A percentile compares a stretch with the other conserved stretches of the same genome.
Conservation (phyloP, 2,888 invertebrate genomes). For the Euphydryas editha region DNA sequence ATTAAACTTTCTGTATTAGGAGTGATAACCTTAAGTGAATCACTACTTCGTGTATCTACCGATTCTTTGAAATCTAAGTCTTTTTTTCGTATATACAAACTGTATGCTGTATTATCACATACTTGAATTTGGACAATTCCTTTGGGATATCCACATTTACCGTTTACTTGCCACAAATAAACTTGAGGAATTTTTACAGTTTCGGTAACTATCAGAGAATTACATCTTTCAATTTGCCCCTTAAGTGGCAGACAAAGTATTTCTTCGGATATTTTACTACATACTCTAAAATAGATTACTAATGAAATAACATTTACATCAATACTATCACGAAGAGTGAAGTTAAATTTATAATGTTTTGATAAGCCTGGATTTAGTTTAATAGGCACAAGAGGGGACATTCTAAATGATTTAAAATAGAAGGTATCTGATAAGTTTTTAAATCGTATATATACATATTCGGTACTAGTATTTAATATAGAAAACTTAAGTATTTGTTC, state of each 20-base stretch:
- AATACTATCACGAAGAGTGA: constrained; percentile 50
- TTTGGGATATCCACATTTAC: constrained; percentile 52
- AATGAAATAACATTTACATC: constrained; percentile 47
- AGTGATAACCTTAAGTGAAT: constrained; percentile 49
- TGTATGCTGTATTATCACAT: constrained; percentile 53
- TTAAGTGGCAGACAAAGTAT: constrained; percentile 59
- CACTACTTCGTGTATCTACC: constrained; percentile 28
- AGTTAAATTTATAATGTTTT: constrained; percentile 54
- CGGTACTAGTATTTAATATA: constrained; percentile 55
- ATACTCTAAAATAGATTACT: constrained; percentile 60
- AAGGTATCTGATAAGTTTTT: constrained; percentile 53
- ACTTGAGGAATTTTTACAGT: constrained; percentile 57
- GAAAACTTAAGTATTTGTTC: constrained; percentile 60
- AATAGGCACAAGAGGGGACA: constrained; percentile 56
- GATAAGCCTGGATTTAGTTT: constrained; percentile 65
- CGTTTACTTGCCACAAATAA: constrained; percentile 65
- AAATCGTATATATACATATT: constrained; percentile 59
- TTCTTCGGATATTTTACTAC: constrained; percentile 50
- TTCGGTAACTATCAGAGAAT: constrained; percentile 52
- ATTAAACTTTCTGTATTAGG: constrained; percentile 52
- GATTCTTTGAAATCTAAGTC: constrained; percentile 47
- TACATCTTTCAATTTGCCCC: constrained; percentile 46
- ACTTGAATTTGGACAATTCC: constrained; percentile 52
- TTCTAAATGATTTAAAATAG: constrained; percentile 52
- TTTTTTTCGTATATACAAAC: constrained; percentile 59